Conservation (phyloP, 2,113 vertebrate species). For the Cephalopholis sonnerati region DNA sequence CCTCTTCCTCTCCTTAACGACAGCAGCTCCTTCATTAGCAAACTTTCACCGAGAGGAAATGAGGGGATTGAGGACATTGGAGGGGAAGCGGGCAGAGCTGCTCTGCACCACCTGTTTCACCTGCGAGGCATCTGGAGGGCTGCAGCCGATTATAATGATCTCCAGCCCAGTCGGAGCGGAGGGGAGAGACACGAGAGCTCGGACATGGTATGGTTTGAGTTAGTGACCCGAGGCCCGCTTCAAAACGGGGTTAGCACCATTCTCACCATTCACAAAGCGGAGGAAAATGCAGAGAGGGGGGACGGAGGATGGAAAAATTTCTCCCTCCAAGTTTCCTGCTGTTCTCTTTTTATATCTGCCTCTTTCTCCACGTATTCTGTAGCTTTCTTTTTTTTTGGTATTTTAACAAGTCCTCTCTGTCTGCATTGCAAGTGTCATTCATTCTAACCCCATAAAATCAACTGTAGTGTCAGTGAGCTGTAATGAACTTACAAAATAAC, state of each 20-base stretch:
- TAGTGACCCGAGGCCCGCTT: conserved; percentile 49
- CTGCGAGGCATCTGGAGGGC: conserved; percentile 69
- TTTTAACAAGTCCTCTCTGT: conserved; percentile 3
- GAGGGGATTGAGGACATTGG: conserved; percentile 45
- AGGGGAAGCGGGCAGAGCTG: background rate
- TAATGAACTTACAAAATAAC: background rate
- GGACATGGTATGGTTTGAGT: conserved; percentile 68
- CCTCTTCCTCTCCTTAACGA: conserved; percentile 49
- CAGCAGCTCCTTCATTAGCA: conserved; percentile 58
- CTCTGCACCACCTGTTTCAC: conserved; percentile 71
- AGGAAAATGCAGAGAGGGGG: conserved; percentile 27
- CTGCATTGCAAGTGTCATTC: conserved; percentile 1
- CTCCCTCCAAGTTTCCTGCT: conserved; percentile 61
- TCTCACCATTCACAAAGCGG: conserved; percentile 54
- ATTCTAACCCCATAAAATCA: background rate
- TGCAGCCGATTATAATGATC: conserved; percentile 50
- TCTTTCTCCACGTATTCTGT: conserved; percentile 22
- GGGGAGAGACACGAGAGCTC: conserved; percentile 24
- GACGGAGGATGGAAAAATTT: conserved; percentile 36
- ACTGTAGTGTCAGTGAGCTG: background rate
- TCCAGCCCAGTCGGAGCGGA: conserved; percentile 36
- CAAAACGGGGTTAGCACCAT: conserved; percentile 16
- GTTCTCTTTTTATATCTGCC: conserved; percentile 41
- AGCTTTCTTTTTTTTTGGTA: conserved; percentile 25
- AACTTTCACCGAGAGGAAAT: conserved; percentile 45